These are phyloP conservation scores for Bombyx huttoni DNA, from an alignment of 2,888 invertebrate genomes.

Conservation along the genomic window DNA sequence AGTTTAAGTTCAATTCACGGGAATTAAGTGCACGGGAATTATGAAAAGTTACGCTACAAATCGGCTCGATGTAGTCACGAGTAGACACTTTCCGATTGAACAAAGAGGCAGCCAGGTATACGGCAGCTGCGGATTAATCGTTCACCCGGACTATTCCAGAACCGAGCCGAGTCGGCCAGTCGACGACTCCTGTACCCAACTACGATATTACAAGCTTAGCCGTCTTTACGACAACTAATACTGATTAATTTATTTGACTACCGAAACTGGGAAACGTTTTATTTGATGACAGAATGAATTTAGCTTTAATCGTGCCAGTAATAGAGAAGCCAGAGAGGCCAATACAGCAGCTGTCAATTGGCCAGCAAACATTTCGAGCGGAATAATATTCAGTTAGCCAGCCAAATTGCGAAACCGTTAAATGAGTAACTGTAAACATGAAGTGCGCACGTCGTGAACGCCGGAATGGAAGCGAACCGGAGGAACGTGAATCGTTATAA, in stretches of 20 bases:
- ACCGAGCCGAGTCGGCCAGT: neutral
- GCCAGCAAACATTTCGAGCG: slow-evolving; percentile 22
- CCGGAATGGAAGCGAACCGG: slow-evolving; percentile 8
- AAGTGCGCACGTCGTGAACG: slow-evolving; percentile 6
- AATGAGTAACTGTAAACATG: slow-evolving; percentile 44
- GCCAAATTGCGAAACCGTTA: slow-evolving; percentile 40
- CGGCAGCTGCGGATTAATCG: slow-evolving; percentile 54
- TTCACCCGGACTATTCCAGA: slow-evolving; percentile 17
- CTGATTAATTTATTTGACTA: slow-evolving; percentile 32
- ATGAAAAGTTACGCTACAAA: slow-evolving; percentile 24
- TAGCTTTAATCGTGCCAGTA: slow-evolving; percentile 23
- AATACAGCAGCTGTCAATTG: slow-evolving; percentile 24
- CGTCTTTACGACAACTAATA: slow-evolving; percentile 53
- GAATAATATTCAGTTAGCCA: slow-evolving; percentile 25
- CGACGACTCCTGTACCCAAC: slow-evolving; percentile 23
- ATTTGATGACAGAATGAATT: slow-evolving; percentile 22
- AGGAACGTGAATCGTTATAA: slow-evolving; percentile 27
- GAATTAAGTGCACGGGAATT: neutral
- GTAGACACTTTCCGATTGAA: slow-evolving; percentile 46
- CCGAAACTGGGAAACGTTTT: slow-evolving; percentile 18
- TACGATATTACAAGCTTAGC: slow-evolving; percentile 47
- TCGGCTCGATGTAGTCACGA: slow-evolving; percentile 26
- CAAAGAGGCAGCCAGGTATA: slow-evolving; percentile 61
- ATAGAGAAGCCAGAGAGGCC: slow-evolving; percentile 9
- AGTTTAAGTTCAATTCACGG: too few species aligned